Evolutionary conservation across 2,888 invertebrate genomes (phyloP).

Genomic region (Agrotis puta): DNA sequence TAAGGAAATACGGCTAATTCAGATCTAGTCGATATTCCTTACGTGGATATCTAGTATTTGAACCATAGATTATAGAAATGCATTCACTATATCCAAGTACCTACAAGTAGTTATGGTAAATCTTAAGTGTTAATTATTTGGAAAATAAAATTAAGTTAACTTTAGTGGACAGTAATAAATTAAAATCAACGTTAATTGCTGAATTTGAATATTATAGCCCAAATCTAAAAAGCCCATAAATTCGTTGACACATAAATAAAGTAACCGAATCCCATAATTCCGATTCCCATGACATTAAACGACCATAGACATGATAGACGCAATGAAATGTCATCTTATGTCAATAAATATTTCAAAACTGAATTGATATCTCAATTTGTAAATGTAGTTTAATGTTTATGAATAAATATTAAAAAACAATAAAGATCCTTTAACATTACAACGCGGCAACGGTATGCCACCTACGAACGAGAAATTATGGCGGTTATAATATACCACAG

Average conservation of each 20-base stretch:
- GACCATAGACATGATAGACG: slow-evolving; percentile 11
- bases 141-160: slow-evolving; percentile 17
- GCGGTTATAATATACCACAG: slow-evolving; percentile 9
- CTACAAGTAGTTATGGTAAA: not conserved
- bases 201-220: slow-evolving; percentile 48
- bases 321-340: slow-evolving; percentile 26
- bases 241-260: slow-evolving; percentile 40
- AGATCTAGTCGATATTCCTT: not conserved
- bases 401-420: slow-evolving; percentile 50
- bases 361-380: slow-evolving; percentile 55
- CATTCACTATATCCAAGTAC: not conserved
- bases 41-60: not conserved
- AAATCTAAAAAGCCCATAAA: slow-evolving; percentile 33
- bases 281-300: slow-evolving; percentile 21
- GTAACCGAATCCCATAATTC: slow-evolving; percentile 27
- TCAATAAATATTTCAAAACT: slow-evolving; percentile 46
- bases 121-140: not conserved
- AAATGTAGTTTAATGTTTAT: slow-evolving; percentile 23
- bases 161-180: slow-evolving; percentile 21
- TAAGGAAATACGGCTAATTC: not conserved
- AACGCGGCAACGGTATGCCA: slow-evolving; percentile 28
- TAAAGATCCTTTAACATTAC: slow-evolving; percentile 42
- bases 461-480: slow-evolving; percentile 22
- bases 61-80: not conserved
- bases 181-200: slow-evolving; percentile 46